phyloP scores from a whole-genome alignment of 1,140 invertebrate genomes.

The Choristoneura fumiferana region DNA sequence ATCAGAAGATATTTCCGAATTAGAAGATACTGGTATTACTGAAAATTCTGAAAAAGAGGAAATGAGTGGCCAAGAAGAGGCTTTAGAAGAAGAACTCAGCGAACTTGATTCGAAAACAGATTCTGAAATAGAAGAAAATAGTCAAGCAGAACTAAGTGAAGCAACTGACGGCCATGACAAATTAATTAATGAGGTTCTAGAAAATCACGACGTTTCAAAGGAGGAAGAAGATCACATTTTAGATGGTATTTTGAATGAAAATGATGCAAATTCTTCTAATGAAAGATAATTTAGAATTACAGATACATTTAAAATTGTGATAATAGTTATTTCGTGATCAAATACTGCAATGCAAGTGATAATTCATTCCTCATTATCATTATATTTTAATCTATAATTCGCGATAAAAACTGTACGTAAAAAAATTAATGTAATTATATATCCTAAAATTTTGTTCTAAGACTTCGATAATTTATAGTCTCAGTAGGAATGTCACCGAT shows the following conservation, averaged over 20 bases:
- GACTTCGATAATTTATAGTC: too few relatives aligned
- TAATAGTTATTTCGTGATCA: background rate
- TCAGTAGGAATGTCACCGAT: too few relatives aligned
- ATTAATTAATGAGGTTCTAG: conserved; percentile 27
- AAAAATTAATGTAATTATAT: too few relatives aligned
- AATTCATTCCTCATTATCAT: conserved; percentile 12
- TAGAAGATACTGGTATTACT: conserved; percentile 19
- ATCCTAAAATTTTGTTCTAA: too few relatives aligned
- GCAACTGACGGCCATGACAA: conserved; percentile 20
- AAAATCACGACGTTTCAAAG: conserved; percentile 20
- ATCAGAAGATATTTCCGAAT: background rate
- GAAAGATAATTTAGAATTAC: background rate
- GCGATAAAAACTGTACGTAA: background rate
- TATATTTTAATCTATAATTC: background rate
- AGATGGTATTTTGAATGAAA: conserved; percentile 36
- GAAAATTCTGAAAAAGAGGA: background rate
- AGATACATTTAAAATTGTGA: conserved; percentile 16
- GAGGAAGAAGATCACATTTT: conserved; percentile 35
- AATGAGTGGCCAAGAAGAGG: background rate
- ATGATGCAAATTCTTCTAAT: conserved; percentile 17
- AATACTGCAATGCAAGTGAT: background rate
- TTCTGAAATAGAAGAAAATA: conserved; percentile 17
- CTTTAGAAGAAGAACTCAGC: conserved; percentile 10
- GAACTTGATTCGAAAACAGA: conserved; percentile 22
- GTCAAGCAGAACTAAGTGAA: conserved; percentile 17